Evolutionary conservation across 2,888 invertebrate genomes (phyloP).

Genomic region (Ormyrus rosae): DNA sequence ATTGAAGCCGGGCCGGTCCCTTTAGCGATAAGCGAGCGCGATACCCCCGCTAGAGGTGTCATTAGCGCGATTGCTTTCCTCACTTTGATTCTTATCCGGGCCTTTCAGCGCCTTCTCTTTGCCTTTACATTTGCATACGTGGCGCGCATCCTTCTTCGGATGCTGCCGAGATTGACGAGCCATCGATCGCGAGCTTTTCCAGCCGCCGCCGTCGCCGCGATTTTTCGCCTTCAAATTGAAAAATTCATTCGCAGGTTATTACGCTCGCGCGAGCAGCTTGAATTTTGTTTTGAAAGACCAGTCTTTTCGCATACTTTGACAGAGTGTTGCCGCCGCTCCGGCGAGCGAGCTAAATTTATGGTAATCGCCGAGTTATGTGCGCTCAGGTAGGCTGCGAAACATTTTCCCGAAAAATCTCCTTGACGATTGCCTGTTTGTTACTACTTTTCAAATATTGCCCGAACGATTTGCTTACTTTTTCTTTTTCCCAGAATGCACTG

Average conservation of each 20-base stretch:
- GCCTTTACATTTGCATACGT: constrained; percentile 2
- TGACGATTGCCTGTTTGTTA: no score
- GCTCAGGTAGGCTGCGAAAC: no score
- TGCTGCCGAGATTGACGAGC: constrained; percentile 32
- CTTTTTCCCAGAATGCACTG: no score
- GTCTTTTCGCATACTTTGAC: not conserved
- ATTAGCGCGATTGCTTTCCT: constrained; percentile 58
- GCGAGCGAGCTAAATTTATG: not conserved
- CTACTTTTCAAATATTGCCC: no score
- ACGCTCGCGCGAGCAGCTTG: not conserved
- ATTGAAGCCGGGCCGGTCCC: constrained; percentile 26
- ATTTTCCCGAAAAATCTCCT: no score
- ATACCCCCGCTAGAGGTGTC: constrained; percentile 51
- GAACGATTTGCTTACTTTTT: no score
- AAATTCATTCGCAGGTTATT: constrained; percentile 34
- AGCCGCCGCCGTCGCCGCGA: not conserved
- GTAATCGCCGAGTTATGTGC: no score
- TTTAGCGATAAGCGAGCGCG: constrained; percentile 49
- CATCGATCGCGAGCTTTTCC: constrained; percentile 27
- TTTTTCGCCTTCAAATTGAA: constrained; percentile 41
- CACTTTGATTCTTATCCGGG: constrained; percentile 56
- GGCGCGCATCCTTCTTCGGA: not conserved
- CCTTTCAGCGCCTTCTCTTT: not conserved
- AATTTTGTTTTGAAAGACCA: constrained; percentile 4
- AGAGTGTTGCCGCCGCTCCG: not conserved